Evolutionary conservation across 2,797 vertebrate species (phyloP), one percentile per base, ranked within the genome.

Genomic region (Dromococcyx pavoninus): DNA sequence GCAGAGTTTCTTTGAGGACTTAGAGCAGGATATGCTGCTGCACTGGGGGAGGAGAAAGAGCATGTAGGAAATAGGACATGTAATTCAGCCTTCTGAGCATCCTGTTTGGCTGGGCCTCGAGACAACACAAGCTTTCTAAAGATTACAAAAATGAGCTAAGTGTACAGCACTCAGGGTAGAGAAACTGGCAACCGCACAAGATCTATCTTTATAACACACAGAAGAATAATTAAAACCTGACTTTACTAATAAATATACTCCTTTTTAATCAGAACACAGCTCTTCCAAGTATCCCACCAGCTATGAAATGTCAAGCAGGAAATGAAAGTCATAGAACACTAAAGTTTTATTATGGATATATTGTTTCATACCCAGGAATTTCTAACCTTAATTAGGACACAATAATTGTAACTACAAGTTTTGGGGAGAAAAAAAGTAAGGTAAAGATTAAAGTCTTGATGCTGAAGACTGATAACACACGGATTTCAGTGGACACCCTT

Each of bases 191-290:
- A 84, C 37, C 57, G 82, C 77, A 88, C 27, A 85, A 88, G 37
- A 77, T 51, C 74, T 74, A 41, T 30, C 91, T 94, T 90, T 87
- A 93, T 85, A 94, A 94, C 44, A 86, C 56, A 90, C 60, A 71
- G 41, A 94, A 94, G 83, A 87, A 58, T 74, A 94, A 94, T 85
- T 96, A 91, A 94, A 96, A 82, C 57, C 80, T 91, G 77, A 87
- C 48, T 89, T 82, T 56, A 67, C 83, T 91, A 82, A 77, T 90
- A 86, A 90, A 57, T 23, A 56, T 24, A 41, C 41, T 80, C 35
- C n/a, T 23, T 88, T 74, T 72, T 78, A 51, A 85, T 53, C 44
- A 58, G 56, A 95, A 95, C 32, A 48, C 60, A 91, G 54, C 32
- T 64, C 35, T 73, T 88, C 65, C 77, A 78, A 79, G n/a, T 44